A percentile compares a stretch with the other conserved stretches of the same genome.
phyloP scores from a whole-genome alignment of 2,797 vertebrate species.

The Catostomus latipinnis region DNA sequence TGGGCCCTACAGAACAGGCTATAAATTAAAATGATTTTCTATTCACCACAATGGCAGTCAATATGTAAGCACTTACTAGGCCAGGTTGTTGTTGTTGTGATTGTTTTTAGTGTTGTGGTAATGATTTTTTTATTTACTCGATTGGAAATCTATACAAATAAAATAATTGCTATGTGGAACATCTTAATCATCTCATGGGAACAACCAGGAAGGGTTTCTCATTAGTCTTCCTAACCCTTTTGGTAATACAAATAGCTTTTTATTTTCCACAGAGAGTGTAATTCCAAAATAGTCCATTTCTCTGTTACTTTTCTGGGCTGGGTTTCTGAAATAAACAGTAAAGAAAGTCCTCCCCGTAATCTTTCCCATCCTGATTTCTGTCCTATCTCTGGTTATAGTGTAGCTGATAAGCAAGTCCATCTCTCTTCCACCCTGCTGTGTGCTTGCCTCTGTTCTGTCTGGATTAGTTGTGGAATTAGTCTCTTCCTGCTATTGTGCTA shows the following conservation, averaged over 20 bases:
- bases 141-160: not conserved
- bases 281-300: conserved; percentile 13
- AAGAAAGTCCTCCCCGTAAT: conserved; percentile 19
- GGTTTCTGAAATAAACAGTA: conserved; percentile 24
- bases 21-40: not conserved
- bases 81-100: not conserved
- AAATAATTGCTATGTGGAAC: not conserved
- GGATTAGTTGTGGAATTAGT: conserved; percentile 52
- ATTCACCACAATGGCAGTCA: not conserved
- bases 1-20: not conserved
- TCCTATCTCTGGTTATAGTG: conserved; percentile 41
- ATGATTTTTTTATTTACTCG: too few species aligned
- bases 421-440: conserved; percentile 35
- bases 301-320: conserved; percentile 32
- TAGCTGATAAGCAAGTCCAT: conserved; percentile 27
- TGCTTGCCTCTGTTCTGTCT: conserved; percentile 37
- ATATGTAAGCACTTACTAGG: not conserved
- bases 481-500: conserved; percentile 55
- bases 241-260: too few species aligned
- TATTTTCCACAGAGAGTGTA: conserved; percentile 15
- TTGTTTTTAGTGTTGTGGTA: too few species aligned
- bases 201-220: not conserved
- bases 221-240: not conserved
- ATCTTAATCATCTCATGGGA: not conserved
- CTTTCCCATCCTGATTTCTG: conserved; percentile 34